Evolutionary conservation across 2,797 vertebrate genomes (phyloP), one percentile per base, ranked within the genome.

Genomic region (Cuculus canorus): DNA sequence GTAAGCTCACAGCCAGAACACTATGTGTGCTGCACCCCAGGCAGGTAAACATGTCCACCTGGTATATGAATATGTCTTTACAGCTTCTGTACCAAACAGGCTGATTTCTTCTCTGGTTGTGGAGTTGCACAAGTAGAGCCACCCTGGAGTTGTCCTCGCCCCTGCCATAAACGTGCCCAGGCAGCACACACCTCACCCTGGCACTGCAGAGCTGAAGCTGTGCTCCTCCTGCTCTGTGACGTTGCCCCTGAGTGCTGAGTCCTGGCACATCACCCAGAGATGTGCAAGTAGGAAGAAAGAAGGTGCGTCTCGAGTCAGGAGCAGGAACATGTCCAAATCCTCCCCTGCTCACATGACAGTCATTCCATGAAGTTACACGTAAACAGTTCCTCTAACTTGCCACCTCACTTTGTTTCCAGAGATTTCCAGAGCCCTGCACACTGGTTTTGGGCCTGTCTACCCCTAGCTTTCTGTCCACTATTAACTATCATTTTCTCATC

Each of bases 141-240:
- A 59, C 63, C 53, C 25, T 35, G 37, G 11, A 45, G 30, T 3
- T 45, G 78, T 30, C 19, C 33, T 8, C 28, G 11, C 10, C 8
- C 0, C 13, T 4, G 3, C 47, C 43, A 70, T 39, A 35, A 48
- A 7, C 0, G 0, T 6, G 32, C 52, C 50, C 1, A 3, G 73
- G 79, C 88, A 76, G 71, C 52, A 28, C 47, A 11, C 1, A 0
- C 28, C 25, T 53, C 2, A 1, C 15, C 28, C 45, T 0, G 1
- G 17, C 1, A 4, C 47, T 27, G 41, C 4, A 0, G 7, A 47
- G 60, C 52, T 13, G 48, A 17, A 53, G 35, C 43, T 57, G 77
- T 33, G 75, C 60, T 27, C 22, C 1, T 25, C 48, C 71, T 39
- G 69, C 43, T 7, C 7, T 6, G 1, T 24, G 45, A 32, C 71